Percentiles rank a stretch among this genome's conserved stretches.
phyloP scores from a whole-genome alignment of 2,888 invertebrate species.

The Tetranychus piercei region DNA sequence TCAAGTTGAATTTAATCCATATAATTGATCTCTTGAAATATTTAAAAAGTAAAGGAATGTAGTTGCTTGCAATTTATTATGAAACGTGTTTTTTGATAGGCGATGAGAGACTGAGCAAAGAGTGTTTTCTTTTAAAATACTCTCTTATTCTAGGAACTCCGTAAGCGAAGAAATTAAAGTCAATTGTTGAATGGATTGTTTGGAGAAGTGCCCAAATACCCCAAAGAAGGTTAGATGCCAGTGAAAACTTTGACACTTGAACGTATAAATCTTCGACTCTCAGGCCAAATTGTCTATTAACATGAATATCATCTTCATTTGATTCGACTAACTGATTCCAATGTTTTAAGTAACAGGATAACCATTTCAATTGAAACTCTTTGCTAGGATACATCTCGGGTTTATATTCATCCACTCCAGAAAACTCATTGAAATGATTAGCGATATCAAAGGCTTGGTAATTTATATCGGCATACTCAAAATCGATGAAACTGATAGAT shows the following conservation, averaged over 20 bases:
- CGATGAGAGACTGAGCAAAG: background rate
- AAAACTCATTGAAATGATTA: slow-evolving; percentile 93
- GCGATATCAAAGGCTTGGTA: slow-evolving; percentile 90
- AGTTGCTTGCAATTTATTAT: background rate
- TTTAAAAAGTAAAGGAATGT: no score
- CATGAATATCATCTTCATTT: slow-evolving; percentile 55
- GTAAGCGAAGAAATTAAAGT: background rate
- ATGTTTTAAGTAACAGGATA: slow-evolving; percentile 95
- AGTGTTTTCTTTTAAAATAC: slow-evolving; percentile 15
- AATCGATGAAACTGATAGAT: slow-evolving; percentile 65
- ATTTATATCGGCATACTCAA: slow-evolving; percentile 83
- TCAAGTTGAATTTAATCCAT: no score
- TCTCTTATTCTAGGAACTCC: no score
- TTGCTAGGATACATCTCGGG: slow-evolving; percentile 54
- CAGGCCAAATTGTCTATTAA: slow-evolving; percentile 49
- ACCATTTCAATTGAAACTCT: slow-evolving; percentile 52
- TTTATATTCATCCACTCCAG: slow-evolving; percentile 52
- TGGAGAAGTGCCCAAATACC: slow-evolving; percentile 54
- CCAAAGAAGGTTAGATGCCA: slow-evolving; percentile 73
- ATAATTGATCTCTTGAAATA: no score
- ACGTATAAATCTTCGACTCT: slow-evolving; percentile 49
- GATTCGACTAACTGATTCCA: slow-evolving; percentile 41
- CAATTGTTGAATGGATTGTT: slow-evolving; percentile 34
- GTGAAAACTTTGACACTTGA: slow-evolving; percentile 57
- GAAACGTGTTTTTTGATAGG: background rate